Percentiles rank a stretch among this genome's conserved stretches.
These are phyloP conservation scores for Pseudomyrmex sp. DNA, from an alignment of 1,140 invertebrate genomes.

Conservation along the genomic window DNA sequence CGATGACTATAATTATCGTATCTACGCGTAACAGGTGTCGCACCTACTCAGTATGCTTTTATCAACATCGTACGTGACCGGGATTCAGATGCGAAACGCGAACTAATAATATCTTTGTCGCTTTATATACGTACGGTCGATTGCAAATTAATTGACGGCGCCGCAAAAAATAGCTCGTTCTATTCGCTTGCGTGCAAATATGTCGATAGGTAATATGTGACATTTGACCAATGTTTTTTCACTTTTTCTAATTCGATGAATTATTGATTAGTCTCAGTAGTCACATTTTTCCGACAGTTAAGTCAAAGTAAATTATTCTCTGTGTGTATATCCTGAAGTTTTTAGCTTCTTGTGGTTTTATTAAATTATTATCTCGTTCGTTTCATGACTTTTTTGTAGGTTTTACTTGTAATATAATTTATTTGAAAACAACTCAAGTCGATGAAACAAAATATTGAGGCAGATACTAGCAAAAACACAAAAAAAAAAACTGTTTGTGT, in stretches of 20 bases:
- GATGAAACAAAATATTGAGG: too few relatives aligned
- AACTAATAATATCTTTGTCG: constrained; percentile 15
- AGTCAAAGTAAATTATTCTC: background rate
- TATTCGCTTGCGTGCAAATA: background rate
- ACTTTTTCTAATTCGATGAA: too few relatives aligned
- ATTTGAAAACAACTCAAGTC: too few relatives aligned
- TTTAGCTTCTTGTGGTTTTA: too few relatives aligned
- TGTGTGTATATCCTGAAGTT: background rate
- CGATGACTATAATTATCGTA: constrained; percentile 60
- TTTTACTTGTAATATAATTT: too few relatives aligned
- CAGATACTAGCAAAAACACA: too few relatives aligned
- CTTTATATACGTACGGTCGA: background rate
- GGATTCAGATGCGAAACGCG: background rate
- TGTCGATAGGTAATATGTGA: background rate
- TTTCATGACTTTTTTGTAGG: too few relatives aligned
- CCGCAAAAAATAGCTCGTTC: constrained; percentile 16
- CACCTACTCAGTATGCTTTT: constrained; percentile 39
- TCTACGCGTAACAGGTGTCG: constrained; percentile 54
- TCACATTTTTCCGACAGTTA: background rate
- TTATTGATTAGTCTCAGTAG: too few relatives aligned
- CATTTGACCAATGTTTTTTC: background rate
- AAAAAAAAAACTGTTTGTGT: too few relatives aligned
- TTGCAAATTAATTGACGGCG: background rate
- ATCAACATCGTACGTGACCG: constrained; percentile 28
- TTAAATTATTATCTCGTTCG: too few relatives aligned